Base-by-base conservation (phyloP, 2,113 vertebrate species). In the Centropus bengalensis region DNA sequence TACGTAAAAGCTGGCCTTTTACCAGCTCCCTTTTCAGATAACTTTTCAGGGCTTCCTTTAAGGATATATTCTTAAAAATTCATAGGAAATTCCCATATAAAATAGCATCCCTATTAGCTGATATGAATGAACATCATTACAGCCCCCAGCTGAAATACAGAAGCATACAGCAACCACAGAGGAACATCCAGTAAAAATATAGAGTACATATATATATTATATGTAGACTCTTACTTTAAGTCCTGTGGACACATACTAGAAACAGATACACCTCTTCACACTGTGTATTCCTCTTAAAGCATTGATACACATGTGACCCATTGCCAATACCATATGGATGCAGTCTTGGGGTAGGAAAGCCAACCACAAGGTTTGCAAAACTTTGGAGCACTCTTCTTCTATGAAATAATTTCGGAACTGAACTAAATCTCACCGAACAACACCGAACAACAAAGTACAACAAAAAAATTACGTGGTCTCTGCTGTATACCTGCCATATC, bases 181-280 rank as follows among this genome's bases (percentile, higher is more conserved):
- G 40, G 84, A 71, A 75, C 0, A 4, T 30, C 62, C 24, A 16
- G 36, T 14, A 38, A 40, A 74, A 77, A 42, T 1, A 62, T 0
- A 4, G 8, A 14, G 17, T 12, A 12, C 69, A 14, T 11, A 33
- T 5, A 27, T 2, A 12, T 2, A 33, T 0, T 2, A 33, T 0
- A 0, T 0, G 9, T 17, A 49, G 38, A 30, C 40, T 81, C 32
- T 38, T 6, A 8, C 8, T 49, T n/a, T 3, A 62, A 69, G 32
- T 66, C 30, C 67, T 58, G 16, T 9, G 59, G 87, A 9, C 14
- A 45, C 21, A 17, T 20, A 33, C 23, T n/a, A 82, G 21, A 22
- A 84, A 30, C 30, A 69, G 33, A 49, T 7, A 45, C 8, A 32
- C 2, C 15, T 32, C 16, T 59, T 38, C 15, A 27, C 9, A 15